Conservation (phyloP, 2,113 vertebrate genomes). For the Cranoglanis bouderius region DNA sequence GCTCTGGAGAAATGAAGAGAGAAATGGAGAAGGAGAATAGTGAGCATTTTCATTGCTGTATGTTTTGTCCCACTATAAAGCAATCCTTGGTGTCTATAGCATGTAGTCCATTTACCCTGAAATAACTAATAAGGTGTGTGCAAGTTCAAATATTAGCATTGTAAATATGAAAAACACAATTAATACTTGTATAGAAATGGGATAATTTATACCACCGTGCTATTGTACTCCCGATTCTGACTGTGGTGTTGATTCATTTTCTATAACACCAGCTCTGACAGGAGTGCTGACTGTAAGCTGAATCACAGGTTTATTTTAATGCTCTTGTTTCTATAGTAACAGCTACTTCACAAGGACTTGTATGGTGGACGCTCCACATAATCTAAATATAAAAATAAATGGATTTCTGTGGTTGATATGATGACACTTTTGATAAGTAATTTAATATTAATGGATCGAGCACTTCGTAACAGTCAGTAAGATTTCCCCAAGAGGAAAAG, state of each 20-base stretch:
- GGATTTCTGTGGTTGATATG: neutral
- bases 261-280: neutral
- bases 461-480: too few relatives aligned
- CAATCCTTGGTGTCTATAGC: too few relatives aligned
- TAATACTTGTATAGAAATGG: neutral
- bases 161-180: neutral
- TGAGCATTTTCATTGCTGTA: neutral
- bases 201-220: neutral
- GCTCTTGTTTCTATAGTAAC: neutral
- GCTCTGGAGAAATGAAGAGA: slow-evolving; percentile 70
- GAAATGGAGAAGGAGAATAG: neutral
- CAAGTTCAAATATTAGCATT: neutral
- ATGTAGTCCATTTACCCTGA: neutral
- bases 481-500: too few relatives aligned
- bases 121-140: neutral
- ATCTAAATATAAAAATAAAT: neutral
- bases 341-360: neutral
- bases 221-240: neutral
- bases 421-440: neutral
- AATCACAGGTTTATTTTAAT: neutral
- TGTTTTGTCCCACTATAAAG: too few relatives aligned
- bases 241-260: neutral
- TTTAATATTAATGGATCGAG: too few relatives aligned
- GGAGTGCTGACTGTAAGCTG: neutral
- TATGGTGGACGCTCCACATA: neutral